These are phyloP conservation scores for Drosophila athabasca DNA, from an alignment of 1,140 invertebrate species.

Conservation along the genomic window DNA sequence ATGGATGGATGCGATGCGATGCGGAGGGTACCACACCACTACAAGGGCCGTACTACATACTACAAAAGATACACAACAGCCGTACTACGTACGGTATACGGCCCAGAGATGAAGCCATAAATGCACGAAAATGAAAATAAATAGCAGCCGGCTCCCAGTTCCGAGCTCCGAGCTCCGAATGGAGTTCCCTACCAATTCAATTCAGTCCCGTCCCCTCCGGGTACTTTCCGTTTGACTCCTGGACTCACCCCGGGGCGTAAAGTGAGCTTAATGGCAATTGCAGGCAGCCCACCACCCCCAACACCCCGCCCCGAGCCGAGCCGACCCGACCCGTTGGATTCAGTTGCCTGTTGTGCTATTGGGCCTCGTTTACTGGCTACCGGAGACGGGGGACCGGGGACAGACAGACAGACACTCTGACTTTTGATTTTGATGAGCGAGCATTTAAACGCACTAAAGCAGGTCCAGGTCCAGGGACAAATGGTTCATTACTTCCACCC, in stretches of 20 bases:
- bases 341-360: background rate
- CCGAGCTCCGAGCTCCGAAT: constrained; percentile 11
- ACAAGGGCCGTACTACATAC: no score
- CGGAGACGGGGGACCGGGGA: background rate
- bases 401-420: constrained; percentile 42
- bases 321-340: no score
- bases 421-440: constrained; percentile 62
- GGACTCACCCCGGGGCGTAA: constrained; percentile 43
- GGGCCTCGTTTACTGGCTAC: constrained; percentile 26
- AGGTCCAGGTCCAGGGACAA: constrained; percentile 26
- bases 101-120: constrained; percentile 69
- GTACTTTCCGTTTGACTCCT: constrained; percentile 48
- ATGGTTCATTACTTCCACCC: constrained; percentile 51
- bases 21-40: no score
- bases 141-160: constrained; percentile 64
- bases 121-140: constrained; percentile 80
- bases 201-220: background rate
- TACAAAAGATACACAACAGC: no score
- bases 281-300: constrained; percentile 28
- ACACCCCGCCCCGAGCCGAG: background rate
- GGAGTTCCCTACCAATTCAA: constrained; percentile 2
- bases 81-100: no score
- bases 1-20: background rate
- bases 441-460: constrained; percentile 54
- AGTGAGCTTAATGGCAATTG: constrained; percentile 78